Evolutionary conservation across 1,140 invertebrate genomes (phyloP), one percentile per base, ranked within the genome.

Genomic region (Rhagoletis pomonella): DNA sequence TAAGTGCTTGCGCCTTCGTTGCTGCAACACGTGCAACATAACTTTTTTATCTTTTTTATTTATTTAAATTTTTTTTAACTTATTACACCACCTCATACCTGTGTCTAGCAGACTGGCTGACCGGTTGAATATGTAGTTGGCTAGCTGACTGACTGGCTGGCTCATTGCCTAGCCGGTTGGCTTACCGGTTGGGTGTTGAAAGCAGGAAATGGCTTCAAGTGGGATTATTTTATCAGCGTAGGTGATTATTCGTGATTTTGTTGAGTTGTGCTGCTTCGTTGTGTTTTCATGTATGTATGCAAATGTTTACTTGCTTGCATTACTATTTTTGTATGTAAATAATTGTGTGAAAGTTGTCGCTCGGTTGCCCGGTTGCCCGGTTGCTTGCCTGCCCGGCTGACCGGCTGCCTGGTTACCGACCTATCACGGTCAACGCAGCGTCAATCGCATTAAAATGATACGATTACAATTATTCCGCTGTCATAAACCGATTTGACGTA

Each of bases 201-300:
- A 55, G 47, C 73, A 81, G 73, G 73, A 81, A 81, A 81, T 81
- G 73, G 47, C 73, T 81, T 81, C 73, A 58, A 81, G 73, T 81
- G 47, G 19, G 73, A 81, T 81, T 81, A 81, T 81, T 81, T 55
- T 58, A 81, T 81, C 73, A 81, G 73, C 73, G 47, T 55, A 47
- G 73, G n/a, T 81, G 73, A 81, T 81, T 81, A 81, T 81, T 81
- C 9, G 47, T 81, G 73, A 81, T 81, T 81, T 81, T 81, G 47
- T 81, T 81, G 73, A 42, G 73, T 10, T 81, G 47, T 58, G 73
- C 47, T 81, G 47, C 47, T 81, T 81, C 73, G 44, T 58, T 67
- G 12, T 67, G 2, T 55, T n/a, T 17, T 2, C 44, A 47, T 47
- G 47, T 81, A 7, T 69, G 12, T 62, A 62, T 62, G 60, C 60